Conservation (phyloP, 2,797 vertebrate genomes). For the Centroberyx gerrardi region DNA sequence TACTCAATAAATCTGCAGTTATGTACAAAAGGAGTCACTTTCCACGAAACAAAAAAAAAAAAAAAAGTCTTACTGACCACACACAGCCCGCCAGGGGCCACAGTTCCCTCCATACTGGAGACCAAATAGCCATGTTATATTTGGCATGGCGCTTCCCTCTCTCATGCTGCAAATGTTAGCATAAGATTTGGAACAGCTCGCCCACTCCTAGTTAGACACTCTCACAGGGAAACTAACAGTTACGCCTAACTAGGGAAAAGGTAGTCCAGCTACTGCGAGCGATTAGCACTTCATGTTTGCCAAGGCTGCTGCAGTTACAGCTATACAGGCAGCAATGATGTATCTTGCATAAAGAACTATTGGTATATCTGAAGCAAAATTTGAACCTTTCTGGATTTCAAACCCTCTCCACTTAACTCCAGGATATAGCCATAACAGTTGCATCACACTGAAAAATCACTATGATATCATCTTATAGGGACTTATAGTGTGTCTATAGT, state of each 20-base stretch:
- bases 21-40: slow-evolving; percentile 73
- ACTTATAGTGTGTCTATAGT: neutral
- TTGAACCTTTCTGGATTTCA: slow-evolving; percentile 1
- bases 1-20: slow-evolving; percentile 76
- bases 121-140: slow-evolving; percentile 82
- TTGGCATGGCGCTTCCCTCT: slow-evolving; percentile 78
- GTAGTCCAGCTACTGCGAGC: slow-evolving; percentile 71
- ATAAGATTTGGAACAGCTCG: slow-evolving; percentile 70
- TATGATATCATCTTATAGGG: slow-evolving; percentile 16
- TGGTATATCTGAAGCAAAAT: slow-evolving; percentile 6
- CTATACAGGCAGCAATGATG: slow-evolving; percentile 28
- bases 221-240: slow-evolving; percentile 68
- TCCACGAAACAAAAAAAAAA: slow-evolving; percentile 68
- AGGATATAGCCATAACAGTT: too few relatives aligned
- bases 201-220: slow-evolving; percentile 66
- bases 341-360: slow-evolving; percentile 8
- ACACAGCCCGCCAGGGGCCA: slow-evolving; percentile 85
- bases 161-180: slow-evolving; percentile 81
- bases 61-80: slow-evolving; percentile 76
- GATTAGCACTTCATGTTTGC: slow-evolving; percentile 51
- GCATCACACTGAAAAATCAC: neutral
- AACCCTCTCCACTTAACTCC: neutral
- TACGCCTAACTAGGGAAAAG: slow-evolving; percentile 69
- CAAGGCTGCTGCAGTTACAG: slow-evolving; percentile 33
- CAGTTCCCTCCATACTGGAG: slow-evolving; percentile 89